phyloP scores from a whole-genome alignment of 1,140 invertebrate genomes.

The Phocides pigmalion region DNA sequence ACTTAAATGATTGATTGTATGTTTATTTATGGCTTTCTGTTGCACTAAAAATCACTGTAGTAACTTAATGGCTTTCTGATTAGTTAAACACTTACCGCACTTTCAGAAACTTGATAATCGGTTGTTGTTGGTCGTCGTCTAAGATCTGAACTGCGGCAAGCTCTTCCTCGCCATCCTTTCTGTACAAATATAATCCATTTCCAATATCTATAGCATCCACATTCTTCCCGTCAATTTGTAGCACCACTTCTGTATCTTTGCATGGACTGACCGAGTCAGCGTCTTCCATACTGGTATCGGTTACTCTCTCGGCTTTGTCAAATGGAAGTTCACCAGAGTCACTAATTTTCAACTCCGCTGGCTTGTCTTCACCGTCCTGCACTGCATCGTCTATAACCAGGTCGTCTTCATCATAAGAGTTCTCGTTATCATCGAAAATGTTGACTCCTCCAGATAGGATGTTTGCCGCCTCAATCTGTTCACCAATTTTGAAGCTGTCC shows the following conservation, averaged over 20 bases:
- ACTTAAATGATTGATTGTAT: too few relatives aligned
- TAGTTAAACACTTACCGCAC: conserved; percentile 65
- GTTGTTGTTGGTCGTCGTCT: conserved; percentile 65
- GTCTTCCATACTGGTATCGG: conserved; percentile 45
- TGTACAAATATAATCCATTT: conserved; percentile 79
- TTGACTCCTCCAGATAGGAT: conserved; percentile 79
- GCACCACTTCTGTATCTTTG: conserved; percentile 75
- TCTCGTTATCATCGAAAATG: conserved; percentile 82
- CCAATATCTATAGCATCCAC: conserved; percentile 81
- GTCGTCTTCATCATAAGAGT: conserved; percentile 80
- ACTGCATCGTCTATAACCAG: conserved; percentile 80
- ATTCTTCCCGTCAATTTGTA: conserved; percentile 81
- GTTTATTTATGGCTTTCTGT: too few relatives aligned
- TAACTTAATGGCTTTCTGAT: too few relatives aligned
- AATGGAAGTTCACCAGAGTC: conserved; percentile 31
- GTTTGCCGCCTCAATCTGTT: conserved; percentile 77
- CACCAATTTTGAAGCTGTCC: conserved; percentile 70
- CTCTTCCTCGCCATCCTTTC: conserved; percentile 72
- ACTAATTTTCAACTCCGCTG: conserved; percentile 42
- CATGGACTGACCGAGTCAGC: conserved; percentile 49
- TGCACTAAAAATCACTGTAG: too few relatives aligned
- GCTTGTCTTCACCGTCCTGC: conserved; percentile 54
- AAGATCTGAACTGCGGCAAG: conserved; percentile 76
- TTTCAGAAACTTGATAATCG: conserved; percentile 79
- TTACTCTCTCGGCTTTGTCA: conserved; percentile 38